A percentile compares a stretch with the other conserved stretches of the same genome.
phyloP scores from a whole-genome alignment of 2,888 invertebrate genomes.

The Conistra vaccinii region DNA sequence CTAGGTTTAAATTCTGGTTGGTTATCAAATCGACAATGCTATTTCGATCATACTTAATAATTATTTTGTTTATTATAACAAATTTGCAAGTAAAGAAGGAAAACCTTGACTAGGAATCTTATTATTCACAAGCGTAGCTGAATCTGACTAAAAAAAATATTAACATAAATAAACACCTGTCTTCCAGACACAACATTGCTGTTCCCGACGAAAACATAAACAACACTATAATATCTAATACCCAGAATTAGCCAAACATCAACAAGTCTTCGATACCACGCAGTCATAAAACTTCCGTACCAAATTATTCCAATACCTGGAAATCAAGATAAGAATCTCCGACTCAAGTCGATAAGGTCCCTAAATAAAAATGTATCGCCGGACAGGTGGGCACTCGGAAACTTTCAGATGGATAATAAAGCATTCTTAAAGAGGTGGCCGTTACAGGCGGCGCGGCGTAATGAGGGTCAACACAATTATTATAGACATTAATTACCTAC shows the following conservation, averaged over 20 bases:
- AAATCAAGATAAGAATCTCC: neutral
- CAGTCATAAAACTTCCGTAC: neutral
- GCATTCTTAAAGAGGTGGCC: slow-evolving; percentile 74
- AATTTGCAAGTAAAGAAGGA: neutral
- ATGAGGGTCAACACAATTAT: slow-evolving; percentile 79
- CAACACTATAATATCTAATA: neutral
- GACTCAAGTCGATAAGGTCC: slow-evolving; percentile 25
- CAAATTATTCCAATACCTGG: no score
- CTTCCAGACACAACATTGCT: neutral
- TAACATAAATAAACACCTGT: neutral
- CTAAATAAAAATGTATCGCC: slow-evolving; percentile 50
- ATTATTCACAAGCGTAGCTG: neutral
- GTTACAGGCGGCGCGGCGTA: slow-evolving; percentile 69
- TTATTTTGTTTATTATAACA: neutral
- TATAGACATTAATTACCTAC: slow-evolving; percentile 76
- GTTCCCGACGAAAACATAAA: neutral
- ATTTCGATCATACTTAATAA: neutral
- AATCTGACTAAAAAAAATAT: neutral
- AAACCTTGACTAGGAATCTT: neutral
- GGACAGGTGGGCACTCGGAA: slow-evolving; percentile 65
- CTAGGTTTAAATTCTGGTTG: neutral
- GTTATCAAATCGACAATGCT: neutral
- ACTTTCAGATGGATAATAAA: slow-evolving; percentile 71
- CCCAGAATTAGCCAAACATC: neutral
- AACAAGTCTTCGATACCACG: slow-evolving; percentile 17